Base-by-base conservation (phyloP, 1,140 invertebrate species). In the Leptinotarsa lineolata region DNA sequence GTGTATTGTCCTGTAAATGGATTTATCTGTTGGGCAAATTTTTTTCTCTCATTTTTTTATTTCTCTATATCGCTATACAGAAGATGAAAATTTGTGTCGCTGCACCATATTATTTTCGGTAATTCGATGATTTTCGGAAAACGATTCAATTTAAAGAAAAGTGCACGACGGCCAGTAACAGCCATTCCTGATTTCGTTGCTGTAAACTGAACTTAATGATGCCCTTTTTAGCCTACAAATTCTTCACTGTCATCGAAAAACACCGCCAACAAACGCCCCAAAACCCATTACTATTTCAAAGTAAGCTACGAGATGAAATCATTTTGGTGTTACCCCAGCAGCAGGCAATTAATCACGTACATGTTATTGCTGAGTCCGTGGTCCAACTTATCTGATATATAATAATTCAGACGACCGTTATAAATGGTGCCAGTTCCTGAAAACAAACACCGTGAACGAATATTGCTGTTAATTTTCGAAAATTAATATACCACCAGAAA, bases 401-500 rank as follows among this genome's bases (percentile, higher is more conserved):
- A 63, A 63, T 63, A 63, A 63, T 63, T 63, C 61, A 63, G 20
- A 20, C 61, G 13, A 4, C n/a, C 61, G 11, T 63, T 63, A 63
- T 63, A 22, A 63, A 63, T 63, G 21, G 24, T 30, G 15, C 20
- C 20, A 30, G 16, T 21, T 63, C 21, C 61, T 63, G 61, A 5
- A 30, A 63, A 21, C 20, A 63, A 21, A 30, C 61, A 63, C 61
- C 20, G 13, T 63, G 20, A 63, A 21, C 24, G 20, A 15, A 63
- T 63, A 63, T 63, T 63, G 61, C 21, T 30, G 61, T 63, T 63
- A 54, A 18, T 63, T 63, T 13, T 20, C 61, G 11, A 63, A 63
- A 63, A 63, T 63, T 63, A 63, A 63, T 63, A 63, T 63, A 63
- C 61, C 61, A 20, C 61, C 15, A 30, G 13, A 63, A 63, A 63